These are phyloP conservation scores for Antechinus flavipes DNA, from an alignment of 2,113 vertebrate species.

Conservation along the genomic window DNA sequence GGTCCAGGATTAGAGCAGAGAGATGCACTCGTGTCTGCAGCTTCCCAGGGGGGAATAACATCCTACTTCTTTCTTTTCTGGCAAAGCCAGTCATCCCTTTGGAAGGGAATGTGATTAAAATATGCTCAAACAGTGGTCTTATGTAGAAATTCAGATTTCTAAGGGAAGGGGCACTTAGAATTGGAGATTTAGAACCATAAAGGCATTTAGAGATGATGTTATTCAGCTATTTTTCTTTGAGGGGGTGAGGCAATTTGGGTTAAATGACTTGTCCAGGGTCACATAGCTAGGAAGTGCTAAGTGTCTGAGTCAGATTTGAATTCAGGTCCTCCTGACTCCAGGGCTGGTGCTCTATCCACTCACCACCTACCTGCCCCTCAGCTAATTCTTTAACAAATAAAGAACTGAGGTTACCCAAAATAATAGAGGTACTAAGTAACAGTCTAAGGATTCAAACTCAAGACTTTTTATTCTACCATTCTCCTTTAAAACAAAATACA, in stretches of 20 bases:
- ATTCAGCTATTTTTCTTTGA: background rate
- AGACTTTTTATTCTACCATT: background rate
- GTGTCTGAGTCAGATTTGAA: too few relatives aligned
- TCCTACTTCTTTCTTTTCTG: background rate
- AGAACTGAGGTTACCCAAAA: background rate
- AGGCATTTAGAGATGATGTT: background rate
- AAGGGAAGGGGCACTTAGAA: background rate
- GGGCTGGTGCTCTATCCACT: too few relatives aligned
- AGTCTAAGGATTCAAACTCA: background rate
- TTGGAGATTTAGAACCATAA: background rate
- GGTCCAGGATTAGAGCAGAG: background rate
- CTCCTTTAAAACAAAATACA: background rate
- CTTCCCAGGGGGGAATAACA: background rate
- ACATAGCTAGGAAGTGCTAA: too few relatives aligned
- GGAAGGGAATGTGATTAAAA: background rate
- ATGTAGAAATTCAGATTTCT: background rate
- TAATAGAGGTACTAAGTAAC: background rate
- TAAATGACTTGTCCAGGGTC: too few relatives aligned
- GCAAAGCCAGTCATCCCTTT: background rate
- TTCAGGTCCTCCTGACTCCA: too few relatives aligned
- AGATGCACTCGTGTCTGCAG: background rate
- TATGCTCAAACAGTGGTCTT: background rate
- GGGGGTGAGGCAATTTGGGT: too few relatives aligned
- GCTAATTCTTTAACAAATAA: background rate
- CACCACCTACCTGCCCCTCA: background rate